Evolutionary conservation across 2,888 invertebrate genomes (phyloP), one percentile per base, ranked within the genome.

Genomic region (Drosophila nr. medialis): DNA sequence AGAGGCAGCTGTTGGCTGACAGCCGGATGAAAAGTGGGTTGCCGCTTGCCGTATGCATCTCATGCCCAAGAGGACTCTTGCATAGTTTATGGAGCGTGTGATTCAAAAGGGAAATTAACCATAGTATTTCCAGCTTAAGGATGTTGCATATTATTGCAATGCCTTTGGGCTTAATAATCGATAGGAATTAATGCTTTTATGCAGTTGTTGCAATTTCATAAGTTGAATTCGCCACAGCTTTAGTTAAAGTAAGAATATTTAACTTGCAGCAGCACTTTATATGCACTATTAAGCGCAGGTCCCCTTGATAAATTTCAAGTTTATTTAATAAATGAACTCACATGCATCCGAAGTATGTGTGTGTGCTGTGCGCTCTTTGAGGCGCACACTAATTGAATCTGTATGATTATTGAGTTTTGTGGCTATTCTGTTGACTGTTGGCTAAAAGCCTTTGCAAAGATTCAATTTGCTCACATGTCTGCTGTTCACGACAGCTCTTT

Each of bases 11-110:
- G 38, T 32, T 49, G 55, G 61, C 62, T 30, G 34, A 56, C 56
- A 42, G 30, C 21, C 42, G 42, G 42, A 15, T 40, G 21, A 29
- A 30, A 42, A 56, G 42, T 54, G 49, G 38, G 30, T 29, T 36
- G 38, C 34, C 29, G 42, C 27, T 34, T 24, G 27, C 15, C 36
- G 11, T 18, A 18, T 54, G 7, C 24, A 18, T 54, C 36, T 40
- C 50, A 36, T 58, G 45, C 24, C 45, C 45, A 15, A 45, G 21
- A 15, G 27, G 50, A 54, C 58, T 62, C 60, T 59, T 67, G 77
- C 74, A 66, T 65, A 73, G 63, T 73, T 72, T 64, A 71, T 67
- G 69, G 64, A 54, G 82, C 77, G 59, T 69, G 56, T 75, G 70
- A 77, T 80, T 78, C 59, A 62, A 60, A 78, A 61, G 58, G 56